These are phyloP conservation scores for Grammomys dolichurus DNA, from an alignment of 2,113 vertebrate genomes.

Conservation along the genomic window DNA sequence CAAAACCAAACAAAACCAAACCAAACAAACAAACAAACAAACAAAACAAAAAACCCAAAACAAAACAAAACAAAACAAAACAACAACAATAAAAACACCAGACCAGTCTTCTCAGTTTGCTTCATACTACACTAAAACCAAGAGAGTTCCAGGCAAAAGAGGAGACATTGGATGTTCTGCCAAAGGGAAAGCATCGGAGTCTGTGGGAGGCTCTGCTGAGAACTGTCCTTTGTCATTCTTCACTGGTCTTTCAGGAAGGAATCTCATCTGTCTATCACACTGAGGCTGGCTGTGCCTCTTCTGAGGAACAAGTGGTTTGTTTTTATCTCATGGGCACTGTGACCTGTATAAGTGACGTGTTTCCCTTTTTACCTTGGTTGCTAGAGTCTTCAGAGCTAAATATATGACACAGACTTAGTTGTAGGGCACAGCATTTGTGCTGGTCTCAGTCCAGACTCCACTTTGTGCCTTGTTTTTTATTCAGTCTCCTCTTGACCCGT, in stretches of 20 bases:
- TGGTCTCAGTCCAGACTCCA: neutral
- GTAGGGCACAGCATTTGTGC: slow-evolving; percentile 24
- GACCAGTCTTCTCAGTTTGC: slow-evolving; percentile 10
- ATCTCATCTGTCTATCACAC: slow-evolving; percentile 31
- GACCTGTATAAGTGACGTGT: slow-evolving; percentile 26
- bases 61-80: no score
- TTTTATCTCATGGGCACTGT: slow-evolving; percentile 59
- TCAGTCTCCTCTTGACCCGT: slow-evolving; percentile 22
- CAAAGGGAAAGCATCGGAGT: neutral
- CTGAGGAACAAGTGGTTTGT: slow-evolving; percentile 54
- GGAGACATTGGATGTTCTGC: neutral
- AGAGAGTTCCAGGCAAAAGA: neutral
- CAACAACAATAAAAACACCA: neutral
- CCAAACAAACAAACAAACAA: no score
- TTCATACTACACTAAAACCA: neutral
- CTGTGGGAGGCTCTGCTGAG: neutral
- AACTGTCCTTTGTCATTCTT: neutral
- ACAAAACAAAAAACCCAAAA: no score
- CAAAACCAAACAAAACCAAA: no score
- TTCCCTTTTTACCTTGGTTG: slow-evolving; percentile 68
- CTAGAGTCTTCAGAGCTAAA: slow-evolving; percentile 61
- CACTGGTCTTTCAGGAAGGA: slow-evolving; percentile 43
- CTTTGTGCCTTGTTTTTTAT: slow-evolving; percentile 11
- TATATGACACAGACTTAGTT: slow-evolving; percentile 51
- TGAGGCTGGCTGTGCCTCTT: slow-evolving; percentile 34